Conservation (phyloP, 2,888 invertebrate species). For the Therioaphis trifolii region DNA sequence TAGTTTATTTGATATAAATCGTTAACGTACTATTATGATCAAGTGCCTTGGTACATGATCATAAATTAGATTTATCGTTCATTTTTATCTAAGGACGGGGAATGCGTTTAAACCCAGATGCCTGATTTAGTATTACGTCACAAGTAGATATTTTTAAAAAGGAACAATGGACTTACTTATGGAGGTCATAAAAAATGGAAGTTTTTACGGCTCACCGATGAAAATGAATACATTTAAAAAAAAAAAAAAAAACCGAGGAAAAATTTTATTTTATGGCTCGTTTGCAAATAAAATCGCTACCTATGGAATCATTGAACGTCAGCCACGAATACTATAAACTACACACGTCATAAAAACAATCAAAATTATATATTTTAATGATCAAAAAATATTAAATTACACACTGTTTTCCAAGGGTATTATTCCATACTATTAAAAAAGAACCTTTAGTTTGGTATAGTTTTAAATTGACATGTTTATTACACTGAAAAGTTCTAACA, state of each 20-base stretch:
- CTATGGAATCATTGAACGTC: constrained; percentile 28
- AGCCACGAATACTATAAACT: not conserved
- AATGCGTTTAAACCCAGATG: not conserved
- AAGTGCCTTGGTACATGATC: no score
- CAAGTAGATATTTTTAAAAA: constrained; percentile 9
- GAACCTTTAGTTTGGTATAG: not conserved
- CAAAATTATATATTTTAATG: constrained; percentile 20
- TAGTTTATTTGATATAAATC: no score
- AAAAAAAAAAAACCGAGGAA: not conserved
- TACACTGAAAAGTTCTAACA: constrained; percentile 9
- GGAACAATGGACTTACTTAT: not conserved
- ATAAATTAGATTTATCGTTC: not conserved
- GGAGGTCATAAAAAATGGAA: not conserved
- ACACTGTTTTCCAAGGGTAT: not conserved
- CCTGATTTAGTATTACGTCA: constrained; percentile 19
- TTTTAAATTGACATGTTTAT: constrained; percentile 47
- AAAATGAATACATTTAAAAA: constrained; percentile 43
- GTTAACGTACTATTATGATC: no score
- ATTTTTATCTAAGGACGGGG: not conserved
- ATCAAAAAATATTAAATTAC: constrained; percentile 35
- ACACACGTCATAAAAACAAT: not conserved
- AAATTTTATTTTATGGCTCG: not conserved
- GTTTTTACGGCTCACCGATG: not conserved
- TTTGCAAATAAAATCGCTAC: constrained; percentile 21
- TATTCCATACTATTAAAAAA: constrained; percentile 10